These are phyloP conservation scores for Drosophila littoralis DNA, from an alignment of 1,140 invertebrate species.

Conservation along the genomic window DNA sequence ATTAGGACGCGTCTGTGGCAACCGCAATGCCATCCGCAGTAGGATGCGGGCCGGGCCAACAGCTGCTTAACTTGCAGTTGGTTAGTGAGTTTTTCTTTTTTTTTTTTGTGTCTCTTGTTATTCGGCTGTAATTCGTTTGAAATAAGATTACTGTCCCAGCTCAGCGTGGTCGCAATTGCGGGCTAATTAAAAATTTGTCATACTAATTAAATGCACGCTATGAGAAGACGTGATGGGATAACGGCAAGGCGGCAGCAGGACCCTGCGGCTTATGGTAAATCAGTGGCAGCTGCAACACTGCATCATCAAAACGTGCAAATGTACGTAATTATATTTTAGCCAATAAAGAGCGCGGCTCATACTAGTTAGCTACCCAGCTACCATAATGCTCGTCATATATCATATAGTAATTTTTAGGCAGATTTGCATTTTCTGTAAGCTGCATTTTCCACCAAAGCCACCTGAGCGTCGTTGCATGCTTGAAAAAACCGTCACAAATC, in stretches of 20 bases:
- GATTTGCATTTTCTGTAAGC: constrained; percentile 67
- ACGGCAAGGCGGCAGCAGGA: constrained; percentile 17
- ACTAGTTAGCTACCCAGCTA: constrained; percentile 2
- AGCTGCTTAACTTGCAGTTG: constrained; percentile 70
- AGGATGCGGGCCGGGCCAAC: constrained; percentile 49
- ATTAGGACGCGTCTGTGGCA: constrained; percentile 54
- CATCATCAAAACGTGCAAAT: constrained; percentile 38
- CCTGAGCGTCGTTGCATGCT: constrained; percentile 47
- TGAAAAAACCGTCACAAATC: constrained; percentile 32
- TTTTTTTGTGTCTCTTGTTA: constrained; percentile 30
- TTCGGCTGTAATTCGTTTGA: constrained; percentile 64
- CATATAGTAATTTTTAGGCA: constrained; percentile 66
- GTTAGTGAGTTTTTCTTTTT: constrained; percentile 31
- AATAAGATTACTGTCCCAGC: constrained; percentile 74
- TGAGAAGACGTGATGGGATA: constrained; percentile 40
- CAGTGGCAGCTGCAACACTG: constrained; percentile 24
- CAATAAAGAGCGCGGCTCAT: constrained; percentile 31
- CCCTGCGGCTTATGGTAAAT: constrained; percentile 59
- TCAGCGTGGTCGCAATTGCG: constrained; percentile 69
- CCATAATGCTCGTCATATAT: constrained; percentile 50
- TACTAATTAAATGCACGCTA: constrained; percentile 76
- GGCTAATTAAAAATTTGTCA: constrained; percentile 83
- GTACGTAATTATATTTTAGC: constrained; percentile 68
- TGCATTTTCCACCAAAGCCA: constrained; percentile 38
- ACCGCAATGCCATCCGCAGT: constrained; percentile 37